Base-by-base conservation (phyloP, 2,113 vertebrate species). In the Pygoscelis adeliae region DNA sequence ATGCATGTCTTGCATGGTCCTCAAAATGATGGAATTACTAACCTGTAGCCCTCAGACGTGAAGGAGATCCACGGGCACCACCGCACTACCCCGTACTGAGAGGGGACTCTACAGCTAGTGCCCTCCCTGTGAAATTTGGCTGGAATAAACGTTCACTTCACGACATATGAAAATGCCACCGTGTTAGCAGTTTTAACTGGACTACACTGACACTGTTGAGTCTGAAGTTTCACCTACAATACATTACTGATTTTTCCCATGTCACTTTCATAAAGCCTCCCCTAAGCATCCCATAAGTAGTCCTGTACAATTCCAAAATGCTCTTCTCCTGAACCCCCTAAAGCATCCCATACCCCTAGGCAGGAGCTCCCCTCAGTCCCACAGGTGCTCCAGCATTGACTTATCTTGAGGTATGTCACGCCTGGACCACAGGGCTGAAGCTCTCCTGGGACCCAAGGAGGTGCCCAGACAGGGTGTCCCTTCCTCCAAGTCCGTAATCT, bases 81-180 rank as follows among this genome's bases (percentile, higher is more conserved):
- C 15, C 5, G 11, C 44, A 59, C 63, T 67, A 87, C 21, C 87
- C 72, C 4, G 3, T 26, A 25, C 26, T 53, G 26, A 87, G 61
- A 90, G 17, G 4, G 59, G 4, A 67, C 23, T 36, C 63, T 17
- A 63, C 9, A 85, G 40, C 40, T 38, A 13, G 36, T 76, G 46
- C 20, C 36, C 59, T 66, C 34, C 92, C 80, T 90, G 46, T 83
- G 79, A 83, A 84, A 87, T 74, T 10, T 27, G 56, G 56, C 49
- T 79, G 26, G 20, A 87, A n/a, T 67, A 73, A 38, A 59, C 0
- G 3, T 52, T 89, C 46, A 29, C 16, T 66, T 50, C 91, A 77
- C 15, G 13, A 12, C 21, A 29, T 22, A 34, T 2, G 32, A 56
- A 72, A 78, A 80, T 0, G 0, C 9, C 14, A 46, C 18, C 0